Conservation (phyloP, 1,140 invertebrate genomes). For the fruit fly (Drosophila melanogaster) region DNA sequence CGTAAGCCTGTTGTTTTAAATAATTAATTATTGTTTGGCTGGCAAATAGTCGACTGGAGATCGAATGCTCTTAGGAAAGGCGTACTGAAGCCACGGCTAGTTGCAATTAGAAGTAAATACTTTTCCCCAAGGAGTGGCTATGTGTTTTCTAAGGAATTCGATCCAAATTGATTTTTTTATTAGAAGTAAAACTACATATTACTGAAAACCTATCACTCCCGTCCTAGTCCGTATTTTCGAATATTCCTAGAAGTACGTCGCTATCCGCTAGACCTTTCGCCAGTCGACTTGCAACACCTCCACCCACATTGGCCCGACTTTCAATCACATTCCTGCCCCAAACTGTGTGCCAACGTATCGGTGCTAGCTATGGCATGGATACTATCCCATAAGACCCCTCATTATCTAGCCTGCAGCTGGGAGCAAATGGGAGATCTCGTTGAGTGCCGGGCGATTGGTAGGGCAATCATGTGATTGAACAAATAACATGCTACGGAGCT, state of each 20-base stretch:
- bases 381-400: slow-evolving; percentile 1
- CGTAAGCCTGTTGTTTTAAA: slow-evolving; percentile 61
- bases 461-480: slow-evolving; percentile 77
- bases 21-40: slow-evolving; percentile 83
- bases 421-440: slow-evolving; percentile 43
- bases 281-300: not conserved
- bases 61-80: slow-evolving; percentile 38
- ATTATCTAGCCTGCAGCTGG: slow-evolving; percentile 45
- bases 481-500: slow-evolving; percentile 72
- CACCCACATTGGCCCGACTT: slow-evolving; percentile 26
- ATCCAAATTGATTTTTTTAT: not conserved
- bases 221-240: not conserved
- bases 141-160: not conserved
- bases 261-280: not conserved
- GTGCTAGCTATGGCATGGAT: not conserved
- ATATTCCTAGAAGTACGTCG: not conserved
- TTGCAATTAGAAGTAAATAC: slow-evolving; percentile 48
- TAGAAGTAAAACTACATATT: no score
- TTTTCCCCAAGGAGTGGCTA: slow-evolving; percentile 14
- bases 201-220: no score
- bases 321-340: slow-evolving; percentile 48
- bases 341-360: slow-evolving; percentile 38
- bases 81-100: slow-evolving; percentile 11
- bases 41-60: slow-evolving; percentile 58
- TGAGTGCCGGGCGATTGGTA: slow-evolving; percentile 40